Conservation (phyloP, 2,797 vertebrate species). For the Gallirallus australis region DNA sequence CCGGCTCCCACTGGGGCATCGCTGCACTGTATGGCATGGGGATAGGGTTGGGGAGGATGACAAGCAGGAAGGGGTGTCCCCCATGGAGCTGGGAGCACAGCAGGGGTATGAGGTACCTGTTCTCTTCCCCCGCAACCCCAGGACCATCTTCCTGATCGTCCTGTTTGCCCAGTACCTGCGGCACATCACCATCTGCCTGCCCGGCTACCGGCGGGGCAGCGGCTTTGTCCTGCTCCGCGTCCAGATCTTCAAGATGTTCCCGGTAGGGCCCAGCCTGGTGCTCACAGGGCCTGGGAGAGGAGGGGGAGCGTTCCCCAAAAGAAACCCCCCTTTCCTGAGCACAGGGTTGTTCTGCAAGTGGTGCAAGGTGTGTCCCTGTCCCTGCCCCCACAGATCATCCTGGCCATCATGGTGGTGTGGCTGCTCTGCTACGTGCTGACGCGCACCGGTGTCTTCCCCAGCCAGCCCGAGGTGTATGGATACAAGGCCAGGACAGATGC, state of each 20-base stretch:
- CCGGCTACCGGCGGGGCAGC: slow-evolving; percentile 82
- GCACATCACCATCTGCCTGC: slow-evolving; percentile 83
- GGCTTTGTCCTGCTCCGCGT: slow-evolving; percentile 83
- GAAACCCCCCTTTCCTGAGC: rapidly evolving
- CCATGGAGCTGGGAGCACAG: rapidly evolving
- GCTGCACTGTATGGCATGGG: slow-evolving; percentile 84
- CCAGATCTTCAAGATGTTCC: slow-evolving; percentile 97
- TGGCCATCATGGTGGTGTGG: slow-evolving; percentile 93
- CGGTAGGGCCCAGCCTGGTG: slow-evolving; percentile 76
- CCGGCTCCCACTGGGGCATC: slow-evolving; percentile 95
- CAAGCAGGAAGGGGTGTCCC: not conserved
- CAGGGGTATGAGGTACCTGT: not conserved
- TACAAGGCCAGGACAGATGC: slow-evolving; percentile 93
- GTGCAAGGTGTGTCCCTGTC: rapidly evolving
- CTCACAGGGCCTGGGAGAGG: rapidly evolving
- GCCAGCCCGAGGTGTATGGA: slow-evolving; percentile 82
- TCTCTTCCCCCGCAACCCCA: slow-evolving; percentile 26
- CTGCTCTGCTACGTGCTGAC: slow-evolving; percentile 92
- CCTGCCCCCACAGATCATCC: slow-evolving; percentile 83
- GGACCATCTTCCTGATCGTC: slow-evolving; percentile 91
- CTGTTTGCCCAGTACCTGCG: slow-evolving; percentile 94
- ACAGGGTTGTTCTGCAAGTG: not conserved
- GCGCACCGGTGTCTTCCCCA: slow-evolving; percentile 83
- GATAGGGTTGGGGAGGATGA: not conserved
- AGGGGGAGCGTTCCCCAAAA: rapidly evolving